Base-by-base conservation (phyloP, 2,888 invertebrate species). In the Balanococcus diminutus region DNA sequence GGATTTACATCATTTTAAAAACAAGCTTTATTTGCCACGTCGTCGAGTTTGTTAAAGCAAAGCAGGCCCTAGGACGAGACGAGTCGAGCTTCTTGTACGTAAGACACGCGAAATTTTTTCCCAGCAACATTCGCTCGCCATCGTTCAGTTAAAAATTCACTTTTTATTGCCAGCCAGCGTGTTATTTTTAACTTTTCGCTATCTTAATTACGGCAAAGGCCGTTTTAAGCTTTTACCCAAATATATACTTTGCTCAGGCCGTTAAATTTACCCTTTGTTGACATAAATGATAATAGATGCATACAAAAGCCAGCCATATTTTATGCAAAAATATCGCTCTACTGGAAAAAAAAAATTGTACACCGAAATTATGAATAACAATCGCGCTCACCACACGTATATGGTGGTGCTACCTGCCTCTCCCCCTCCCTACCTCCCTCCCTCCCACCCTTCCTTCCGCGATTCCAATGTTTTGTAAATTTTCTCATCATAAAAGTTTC, bases 221-320 rank as follows among this genome's bases (percentile, higher is more conserved):
- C 51, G 82, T 28, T 83, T 83, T 56, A 51, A 83, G 82, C 82
- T 83, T 83, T 61, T 51, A 83, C 82, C 61, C 36, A 83, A 83
- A 83, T 83, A 56, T 83, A 83, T 83, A 83, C 32, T 83, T 83
- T 83, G 82, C 82, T 83, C 32, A 51, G 32, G 32, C 82, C 51
- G 82, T 56, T 56, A 83, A 51, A 83, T 83, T 83, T 51, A 83
- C 46, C 82, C 82, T 51, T 61, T 83, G 82, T 83, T 83, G 82
- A 83, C 82, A 83, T 56, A 83, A 83, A 83, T 36, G 82, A 83
- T 83, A 83, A 83, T 83, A 83, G 82, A 51, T 61, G 82, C 51
- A 51, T 32, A 83, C 82, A 83, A 83, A 83, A 83, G 82, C 82
- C 31, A 61, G 51, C 22, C 61, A 51, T 83, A 83, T 83, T 83